phyloP scores from a whole-genome alignment of 2,113 vertebrate genomes.

The Hiodon tergisus region DNA sequence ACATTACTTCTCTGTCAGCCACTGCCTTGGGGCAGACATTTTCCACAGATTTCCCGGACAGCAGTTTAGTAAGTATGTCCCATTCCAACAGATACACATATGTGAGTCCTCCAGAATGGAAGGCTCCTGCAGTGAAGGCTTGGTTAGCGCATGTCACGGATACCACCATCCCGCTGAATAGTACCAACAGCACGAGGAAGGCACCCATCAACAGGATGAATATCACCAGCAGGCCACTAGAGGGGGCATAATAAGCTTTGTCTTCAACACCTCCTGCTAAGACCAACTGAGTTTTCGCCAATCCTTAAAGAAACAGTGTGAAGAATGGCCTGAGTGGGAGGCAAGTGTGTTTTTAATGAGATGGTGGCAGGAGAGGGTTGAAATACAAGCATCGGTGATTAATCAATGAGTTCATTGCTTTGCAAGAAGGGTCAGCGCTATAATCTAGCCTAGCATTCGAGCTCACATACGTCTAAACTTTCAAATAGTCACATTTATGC shows the following conservation, averaged over 20 bases:
- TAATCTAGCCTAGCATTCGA: too few relatives aligned
- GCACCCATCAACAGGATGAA: too few relatives aligned
- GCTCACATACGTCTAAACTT: too few relatives aligned
- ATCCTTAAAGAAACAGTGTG: neutral
- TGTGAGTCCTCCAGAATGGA: neutral
- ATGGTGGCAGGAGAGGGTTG: too few relatives aligned
- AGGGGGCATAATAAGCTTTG: neutral
- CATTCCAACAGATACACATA: neutral
- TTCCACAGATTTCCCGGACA: slow-evolving; percentile 40
- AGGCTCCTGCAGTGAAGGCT: neutral
- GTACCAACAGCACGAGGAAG: neutral
- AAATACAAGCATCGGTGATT: too few relatives aligned
- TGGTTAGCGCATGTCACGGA: neutral
- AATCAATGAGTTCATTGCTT: too few relatives aligned
- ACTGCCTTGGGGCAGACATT: slow-evolving; percentile 29
- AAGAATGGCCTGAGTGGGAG: too few relatives aligned
- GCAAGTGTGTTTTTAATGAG: too few relatives aligned
- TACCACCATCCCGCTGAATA: neutral
- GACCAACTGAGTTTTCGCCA: neutral
- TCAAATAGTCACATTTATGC: too few relatives aligned
- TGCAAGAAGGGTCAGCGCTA: too few relatives aligned
- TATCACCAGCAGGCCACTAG: neutral
- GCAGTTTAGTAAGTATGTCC: slow-evolving; percentile 49
- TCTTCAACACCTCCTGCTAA: neutral
- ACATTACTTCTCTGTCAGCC: neutral